Conservation (phyloP, 2,888 invertebrate species). For the Carpatolechia fugitivella region DNA sequence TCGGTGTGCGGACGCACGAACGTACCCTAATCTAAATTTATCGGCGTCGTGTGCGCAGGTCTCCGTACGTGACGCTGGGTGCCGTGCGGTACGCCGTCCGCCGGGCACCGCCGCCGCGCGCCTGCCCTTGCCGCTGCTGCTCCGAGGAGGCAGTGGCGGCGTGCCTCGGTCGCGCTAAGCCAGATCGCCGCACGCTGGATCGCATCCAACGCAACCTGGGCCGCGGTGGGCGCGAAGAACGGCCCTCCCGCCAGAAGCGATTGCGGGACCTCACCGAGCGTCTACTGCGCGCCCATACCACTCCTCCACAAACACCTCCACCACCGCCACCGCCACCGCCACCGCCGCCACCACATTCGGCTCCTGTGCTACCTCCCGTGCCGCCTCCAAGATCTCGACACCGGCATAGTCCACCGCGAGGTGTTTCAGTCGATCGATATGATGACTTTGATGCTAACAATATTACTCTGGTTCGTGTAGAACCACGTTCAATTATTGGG, state of each 20-base stretch:
- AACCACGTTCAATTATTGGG: slow-evolving; percentile 80
- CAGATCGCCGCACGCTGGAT: slow-evolving; percentile 86
- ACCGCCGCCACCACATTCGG: slow-evolving; percentile 64
- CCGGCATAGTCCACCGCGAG: slow-evolving; percentile 72
- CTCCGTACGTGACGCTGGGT: slow-evolving; percentile 83
- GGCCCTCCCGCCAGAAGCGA: slow-evolving; percentile 81
- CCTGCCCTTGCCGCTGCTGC: slow-evolving; percentile 78
- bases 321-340: slow-evolving; percentile 58
- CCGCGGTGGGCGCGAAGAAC: slow-evolving; percentile 73
- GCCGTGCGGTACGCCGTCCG: slow-evolving; percentile 85
- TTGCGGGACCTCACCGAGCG: slow-evolving; percentile 90
- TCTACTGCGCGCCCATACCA: slow-evolving; percentile 78
- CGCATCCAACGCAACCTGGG: slow-evolving; percentile 89
- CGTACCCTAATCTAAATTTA: slow-evolving; percentile 48
- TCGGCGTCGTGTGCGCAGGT: slow-evolving; percentile 61
- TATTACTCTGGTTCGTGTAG: slow-evolving; percentile 76
- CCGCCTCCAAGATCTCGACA: slow-evolving; percentile 76
- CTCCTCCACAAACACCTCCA: slow-evolving; percentile 37
- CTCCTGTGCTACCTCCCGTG: slow-evolving; percentile 78
- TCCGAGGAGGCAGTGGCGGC: slow-evolving; percentile 77
- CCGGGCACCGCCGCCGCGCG: slow-evolving; percentile 81
- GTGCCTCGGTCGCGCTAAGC: slow-evolving; percentile 74
- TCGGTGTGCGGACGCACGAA: slow-evolving; percentile 58
- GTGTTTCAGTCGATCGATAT: slow-evolving; percentile 68
- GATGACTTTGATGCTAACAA: slow-evolving; percentile 71